Percentiles rank a stretch among this genome's conserved stretches.
Evolutionary conservation across 2,797 vertebrate genomes (phyloP).

Genomic region (Mormyrus proboscirostris): DNA sequence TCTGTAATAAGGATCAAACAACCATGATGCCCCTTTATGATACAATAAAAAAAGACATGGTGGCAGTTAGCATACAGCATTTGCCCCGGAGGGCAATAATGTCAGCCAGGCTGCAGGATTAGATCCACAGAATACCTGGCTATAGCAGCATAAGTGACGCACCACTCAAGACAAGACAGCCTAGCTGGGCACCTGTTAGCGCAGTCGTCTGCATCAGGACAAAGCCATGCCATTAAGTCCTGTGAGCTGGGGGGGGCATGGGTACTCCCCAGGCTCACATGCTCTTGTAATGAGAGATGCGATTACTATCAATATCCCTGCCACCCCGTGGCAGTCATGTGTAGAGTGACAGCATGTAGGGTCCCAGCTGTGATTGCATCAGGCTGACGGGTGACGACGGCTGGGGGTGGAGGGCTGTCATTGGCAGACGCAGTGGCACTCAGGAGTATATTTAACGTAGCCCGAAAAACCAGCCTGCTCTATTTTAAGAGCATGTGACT

Average conservation of each 20-base stretch:
- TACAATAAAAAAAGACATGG: background rate
- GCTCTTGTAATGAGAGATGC: background rate
- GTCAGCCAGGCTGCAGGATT: background rate
- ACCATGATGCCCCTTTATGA: background rate
- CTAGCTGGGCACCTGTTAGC: conserved; percentile 4
- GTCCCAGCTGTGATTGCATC: conserved; percentile 7
- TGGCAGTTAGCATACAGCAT: background rate
- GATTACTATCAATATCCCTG: conserved; percentile 15
- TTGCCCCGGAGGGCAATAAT: background rate
- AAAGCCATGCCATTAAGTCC: background rate
- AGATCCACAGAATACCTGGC: background rate
- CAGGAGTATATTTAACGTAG: conserved; percentile 13
- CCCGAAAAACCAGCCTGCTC: background rate
- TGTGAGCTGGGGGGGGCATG: background rate
- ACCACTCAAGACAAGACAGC: background rate
- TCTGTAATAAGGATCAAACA: background rate
- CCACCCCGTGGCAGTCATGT: background rate
- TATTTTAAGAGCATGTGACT: conserved; percentile 14
- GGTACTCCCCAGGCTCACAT: background rate
- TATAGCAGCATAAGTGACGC: background rate
- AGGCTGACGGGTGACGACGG: background rate
- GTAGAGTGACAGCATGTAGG: background rate
- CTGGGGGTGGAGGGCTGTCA: background rate
- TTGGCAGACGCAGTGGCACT: background rate
- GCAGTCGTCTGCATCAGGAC: background rate